Percentiles rank a stretch among this genome's conserved stretches.
Conservation (phyloP, 2,888 invertebrate species). For the Meteorus colon region DNA sequence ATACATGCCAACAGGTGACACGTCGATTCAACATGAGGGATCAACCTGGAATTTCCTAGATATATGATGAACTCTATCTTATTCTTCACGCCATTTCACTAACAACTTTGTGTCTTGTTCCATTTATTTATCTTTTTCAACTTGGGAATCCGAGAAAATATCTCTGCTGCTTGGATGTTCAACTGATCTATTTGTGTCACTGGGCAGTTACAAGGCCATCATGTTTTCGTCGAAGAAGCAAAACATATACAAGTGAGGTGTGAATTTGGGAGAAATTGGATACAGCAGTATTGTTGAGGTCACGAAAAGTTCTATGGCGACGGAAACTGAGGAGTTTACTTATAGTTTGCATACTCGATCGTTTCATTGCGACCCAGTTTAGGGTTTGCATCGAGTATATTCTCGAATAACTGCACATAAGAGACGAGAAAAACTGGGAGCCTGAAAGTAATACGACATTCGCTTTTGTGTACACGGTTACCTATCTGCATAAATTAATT, state of each 20-base stretch:
- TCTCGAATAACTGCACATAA: background rate
- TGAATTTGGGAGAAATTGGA: constrained; percentile 42
- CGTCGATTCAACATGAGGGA: constrained; percentile 19
- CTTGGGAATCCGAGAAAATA: background rate
- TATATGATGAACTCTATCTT: too few species aligned
- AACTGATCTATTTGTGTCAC: constrained; percentile 54
- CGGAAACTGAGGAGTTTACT: constrained; percentile 46
- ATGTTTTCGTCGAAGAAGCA: constrained; percentile 62
- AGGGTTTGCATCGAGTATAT: constrained; percentile 46
- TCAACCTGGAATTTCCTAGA: too few species aligned
- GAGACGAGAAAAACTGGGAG: background rate
- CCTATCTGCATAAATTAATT: background rate
- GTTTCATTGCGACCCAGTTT: constrained; percentile 60
- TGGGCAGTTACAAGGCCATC: constrained; percentile 59
- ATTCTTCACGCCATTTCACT: background rate
- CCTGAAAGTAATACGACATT: background rate
- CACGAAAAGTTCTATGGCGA: constrained; percentile 44
- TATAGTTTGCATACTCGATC: constrained; percentile 35
- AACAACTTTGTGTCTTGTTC: background rate
- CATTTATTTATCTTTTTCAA: background rate
- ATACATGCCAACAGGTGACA: constrained; percentile 53
- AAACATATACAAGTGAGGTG: constrained; percentile 55
- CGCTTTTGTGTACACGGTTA: background rate
- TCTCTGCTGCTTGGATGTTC: constrained; percentile 24
- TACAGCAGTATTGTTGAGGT: constrained; percentile 39